Percentiles rank a stretch among this genome's conserved stretches.
Evolutionary conservation across 2,888 invertebrate genomes (phyloP).

Genomic region (Clunio marinus): DNA sequence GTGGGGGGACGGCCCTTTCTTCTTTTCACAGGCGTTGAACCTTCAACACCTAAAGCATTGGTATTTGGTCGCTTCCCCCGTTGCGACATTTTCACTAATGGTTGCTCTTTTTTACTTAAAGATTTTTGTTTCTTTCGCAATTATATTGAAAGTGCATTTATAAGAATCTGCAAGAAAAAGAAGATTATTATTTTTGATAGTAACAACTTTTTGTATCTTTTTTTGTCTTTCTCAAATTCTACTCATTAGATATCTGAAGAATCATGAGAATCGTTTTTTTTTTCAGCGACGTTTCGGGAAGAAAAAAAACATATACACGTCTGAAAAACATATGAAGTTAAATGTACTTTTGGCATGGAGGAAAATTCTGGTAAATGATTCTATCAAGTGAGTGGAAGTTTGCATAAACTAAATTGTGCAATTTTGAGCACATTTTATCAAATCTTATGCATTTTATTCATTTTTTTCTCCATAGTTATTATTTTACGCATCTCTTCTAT

Average conservation of each 20-base stretch:
- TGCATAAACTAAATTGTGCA: neutral
- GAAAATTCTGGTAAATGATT: neutral
- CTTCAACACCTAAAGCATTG: slow-evolving; percentile 30
- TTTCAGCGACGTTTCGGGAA: neutral
- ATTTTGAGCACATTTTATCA: neutral
- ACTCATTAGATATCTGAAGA: too few species aligned
- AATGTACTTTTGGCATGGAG: neutral
- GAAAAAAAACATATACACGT: neutral
- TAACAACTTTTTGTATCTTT: too few species aligned
- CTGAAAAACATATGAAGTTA: neutral
- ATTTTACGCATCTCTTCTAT: slow-evolving; percentile 38
- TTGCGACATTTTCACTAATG: slow-evolving; percentile 60
- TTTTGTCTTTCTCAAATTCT: neutral
- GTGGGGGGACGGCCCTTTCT: slow-evolving; percentile 66
- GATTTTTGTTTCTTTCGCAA: slow-evolving; percentile 34
- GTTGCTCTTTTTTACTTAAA: slow-evolving; percentile 33
- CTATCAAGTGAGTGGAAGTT: neutral
- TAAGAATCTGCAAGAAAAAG: slow-evolving; percentile 28
- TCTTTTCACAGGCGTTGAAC: slow-evolving; percentile 67
- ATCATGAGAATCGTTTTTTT: neutral
- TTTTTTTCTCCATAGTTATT: slow-evolving; percentile 33
- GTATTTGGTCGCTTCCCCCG: slow-evolving; percentile 68
- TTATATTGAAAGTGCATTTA: slow-evolving; percentile 39
- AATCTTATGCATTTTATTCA: slow-evolving; percentile 12
- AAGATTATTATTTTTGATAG: neutral